phyloP scores from a whole-genome alignment of 2,113 vertebrate genomes.

The Forbesichthys papilliferus region DNA sequence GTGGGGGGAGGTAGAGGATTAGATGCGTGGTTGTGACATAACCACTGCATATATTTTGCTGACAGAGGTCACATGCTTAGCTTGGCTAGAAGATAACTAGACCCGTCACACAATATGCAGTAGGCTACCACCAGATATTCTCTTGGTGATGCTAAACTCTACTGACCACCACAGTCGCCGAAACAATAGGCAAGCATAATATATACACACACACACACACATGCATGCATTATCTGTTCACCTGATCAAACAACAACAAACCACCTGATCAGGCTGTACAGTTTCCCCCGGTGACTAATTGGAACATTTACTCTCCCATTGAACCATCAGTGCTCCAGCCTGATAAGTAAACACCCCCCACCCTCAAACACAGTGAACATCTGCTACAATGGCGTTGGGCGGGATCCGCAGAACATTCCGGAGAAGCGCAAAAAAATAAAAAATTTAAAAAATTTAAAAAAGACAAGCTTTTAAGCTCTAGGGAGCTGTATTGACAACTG shows the following conservation, averaged over 20 bases:
- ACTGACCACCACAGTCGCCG: too few species aligned
- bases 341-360: constrained; percentile 35
- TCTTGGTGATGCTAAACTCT: too few species aligned
- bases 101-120: too few species aligned
- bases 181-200: too few species aligned
- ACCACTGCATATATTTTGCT: constrained; percentile 52
- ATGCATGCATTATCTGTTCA: constrained; percentile 49
- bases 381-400: too few species aligned
- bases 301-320: constrained; percentile 51
- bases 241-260: constrained; percentile 9
- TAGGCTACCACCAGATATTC: too few species aligned
- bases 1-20: constrained; percentile 55
- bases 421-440: too few species aligned
- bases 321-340: constrained; percentile 23
- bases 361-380: too few species aligned
- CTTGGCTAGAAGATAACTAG: not conserved
- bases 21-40: constrained; percentile 42
- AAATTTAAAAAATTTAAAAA: too few species aligned
- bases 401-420: too few species aligned
- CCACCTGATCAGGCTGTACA: constrained; percentile 51
- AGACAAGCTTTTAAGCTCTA: not conserved
- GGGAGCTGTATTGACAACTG: constrained; percentile 11
- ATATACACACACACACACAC: not conserved
- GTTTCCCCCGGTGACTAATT: constrained; percentile 55
- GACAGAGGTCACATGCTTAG: constrained; percentile 1